These are phyloP conservation scores for Heliconius congener DNA, from an alignment of 1,140 invertebrate genomes.

Conservation along the genomic window DNA sequence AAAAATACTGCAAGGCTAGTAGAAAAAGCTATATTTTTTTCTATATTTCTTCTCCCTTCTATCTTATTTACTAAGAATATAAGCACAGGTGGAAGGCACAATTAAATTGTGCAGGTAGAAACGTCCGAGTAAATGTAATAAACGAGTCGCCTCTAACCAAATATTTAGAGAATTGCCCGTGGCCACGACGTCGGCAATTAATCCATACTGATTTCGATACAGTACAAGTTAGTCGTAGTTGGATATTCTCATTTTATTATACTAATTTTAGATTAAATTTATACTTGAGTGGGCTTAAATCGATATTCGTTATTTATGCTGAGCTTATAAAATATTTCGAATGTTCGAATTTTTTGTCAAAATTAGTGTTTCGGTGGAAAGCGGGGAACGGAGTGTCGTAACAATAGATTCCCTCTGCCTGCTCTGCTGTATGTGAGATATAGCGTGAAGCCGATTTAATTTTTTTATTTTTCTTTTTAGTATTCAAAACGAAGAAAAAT, in stretches of 20 bases:
- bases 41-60: background rate
- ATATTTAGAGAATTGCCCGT: constrained; percentile 44
- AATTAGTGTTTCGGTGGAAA: too few relatives aligned
- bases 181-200: constrained; percentile 27
- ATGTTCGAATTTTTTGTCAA: background rate
- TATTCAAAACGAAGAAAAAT: too few relatives aligned
- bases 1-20: background rate
- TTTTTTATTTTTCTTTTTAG: too few relatives aligned
- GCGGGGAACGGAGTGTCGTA: too few relatives aligned
- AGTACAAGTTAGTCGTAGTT: constrained; percentile 12
- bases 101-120: constrained; percentile 72
- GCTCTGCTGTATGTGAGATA: too few relatives aligned
- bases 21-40: background rate
- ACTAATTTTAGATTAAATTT: background rate
- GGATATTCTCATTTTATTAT: background rate
- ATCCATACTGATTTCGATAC: constrained; percentile 5
- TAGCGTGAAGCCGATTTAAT: too few relatives aligned
- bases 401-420: too few relatives aligned
- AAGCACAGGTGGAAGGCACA: constrained; percentile 60
- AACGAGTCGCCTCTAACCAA: constrained; percentile 67
- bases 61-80: background rate
- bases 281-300: background rate
- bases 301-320: background rate
- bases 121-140: constrained; percentile 74
- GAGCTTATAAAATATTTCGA: background rate